Evolutionary conservation across 2,888 invertebrate genomes (phyloP).

Genomic region (Bursaphelenchus okinawaensis): DNA sequence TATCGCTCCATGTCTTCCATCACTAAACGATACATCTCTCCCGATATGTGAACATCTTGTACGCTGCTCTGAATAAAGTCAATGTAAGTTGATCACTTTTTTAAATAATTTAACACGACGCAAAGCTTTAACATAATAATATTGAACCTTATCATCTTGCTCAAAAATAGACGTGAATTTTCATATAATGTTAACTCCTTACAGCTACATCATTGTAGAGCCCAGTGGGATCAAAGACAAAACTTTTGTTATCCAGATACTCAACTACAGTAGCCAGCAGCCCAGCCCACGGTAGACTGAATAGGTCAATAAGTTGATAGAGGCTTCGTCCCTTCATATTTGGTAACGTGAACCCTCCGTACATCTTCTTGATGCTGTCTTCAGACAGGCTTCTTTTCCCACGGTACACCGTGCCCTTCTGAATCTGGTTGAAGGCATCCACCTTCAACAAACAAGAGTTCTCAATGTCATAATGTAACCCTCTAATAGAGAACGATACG

Average conservation of each 20-base stretch:
- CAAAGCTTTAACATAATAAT: too few species aligned
- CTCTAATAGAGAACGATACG: constrained; percentile 88
- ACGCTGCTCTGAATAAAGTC: constrained; percentile 32
- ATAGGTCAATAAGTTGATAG: constrained; percentile 90
- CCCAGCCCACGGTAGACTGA: constrained; percentile 76
- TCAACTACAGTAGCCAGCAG: constrained; percentile 75
- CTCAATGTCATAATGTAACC: constrained; percentile 94
- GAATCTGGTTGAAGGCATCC: constrained; percentile 92
- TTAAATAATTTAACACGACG: too few species aligned
- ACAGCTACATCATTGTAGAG: constrained; percentile 89
- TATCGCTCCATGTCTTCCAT: constrained; percentile 32
- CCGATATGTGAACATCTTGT: constrained; percentile 32
- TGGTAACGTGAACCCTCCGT: constrained; percentile 63
- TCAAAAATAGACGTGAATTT: too few species aligned
- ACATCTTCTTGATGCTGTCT: constrained; percentile 62
- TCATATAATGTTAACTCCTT: constrained; percentile 35
- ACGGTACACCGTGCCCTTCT: constrained; percentile 67
- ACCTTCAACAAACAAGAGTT: constrained; percentile 86
- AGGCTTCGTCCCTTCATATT: constrained; percentile 59
- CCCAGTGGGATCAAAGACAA: constrained; percentile 90
- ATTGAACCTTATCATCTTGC: too few species aligned
- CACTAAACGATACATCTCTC: constrained; percentile 42
- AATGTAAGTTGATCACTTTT: background rate
- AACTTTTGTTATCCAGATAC: constrained; percentile 69
- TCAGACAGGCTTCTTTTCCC: constrained; percentile 28